Base-by-base conservation (phyloP, 1,140 invertebrate species). In the Hyles vespertilio region DNA sequence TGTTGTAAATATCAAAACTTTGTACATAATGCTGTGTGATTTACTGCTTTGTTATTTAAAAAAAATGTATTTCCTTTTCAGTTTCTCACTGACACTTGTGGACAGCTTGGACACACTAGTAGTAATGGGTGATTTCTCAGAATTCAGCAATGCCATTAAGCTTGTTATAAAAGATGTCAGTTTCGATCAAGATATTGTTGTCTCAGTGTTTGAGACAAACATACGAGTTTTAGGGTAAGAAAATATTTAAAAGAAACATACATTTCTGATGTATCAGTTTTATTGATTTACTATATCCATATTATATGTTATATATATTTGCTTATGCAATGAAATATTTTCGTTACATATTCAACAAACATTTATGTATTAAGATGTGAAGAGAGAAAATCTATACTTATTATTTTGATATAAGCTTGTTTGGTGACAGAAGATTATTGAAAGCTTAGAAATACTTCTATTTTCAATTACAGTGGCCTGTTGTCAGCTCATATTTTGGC, bases 201-300 rank as follows among this genome's bases (percentile, higher is more conserved):
- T 99, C 10, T 99, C 98, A 1, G 96, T 99, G 5, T 99, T 99
- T 90, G 98, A 99, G 90, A 99, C 98, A 8, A 99, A 99, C 85
- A 99, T 99, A 74, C 91, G 98, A 62, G 95, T 99, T 89, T 90
- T 99, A 33, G 98, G 98, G 94, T 97, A 90, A 92, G 92, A 91
- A 54, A 49, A 56, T 60, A 65, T 40, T 40, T 40, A 40, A 8
- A 5, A 5, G 8, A 40, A 40, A 40, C 3, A n/a, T 48, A 0
- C 33, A 47, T 36, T 55, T 70, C 56, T 58, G 22, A 53, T 56
- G 8, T 40, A 40, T 5, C 8, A 40, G 36, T 40, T 40, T 22
- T 22, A 22, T 22, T 22, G 22, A 22, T 22, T 22, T 22, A 22
- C 22, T 22, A 22, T 22, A 22, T 22, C 22, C 22, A 22, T 22